Conservation (phyloP, 2,888 invertebrate species). For the Drosophila fungiperda region DNA sequence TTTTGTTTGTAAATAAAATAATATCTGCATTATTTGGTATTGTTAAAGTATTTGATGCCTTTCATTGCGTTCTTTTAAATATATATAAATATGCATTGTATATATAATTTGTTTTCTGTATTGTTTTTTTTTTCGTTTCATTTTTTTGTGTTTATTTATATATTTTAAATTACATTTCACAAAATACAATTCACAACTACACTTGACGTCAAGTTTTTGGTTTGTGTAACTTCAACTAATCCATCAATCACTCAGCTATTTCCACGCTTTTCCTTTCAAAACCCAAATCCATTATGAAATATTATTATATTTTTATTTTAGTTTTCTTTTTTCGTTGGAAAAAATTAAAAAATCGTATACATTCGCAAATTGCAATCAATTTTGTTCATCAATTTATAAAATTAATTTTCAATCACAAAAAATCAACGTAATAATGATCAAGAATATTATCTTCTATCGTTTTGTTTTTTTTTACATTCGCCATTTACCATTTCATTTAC, state of each 20-base stretch:
- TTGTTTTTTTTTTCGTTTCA: constrained; percentile 47
- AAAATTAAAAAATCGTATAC: constrained; percentile 83
- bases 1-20: constrained; percentile 70
- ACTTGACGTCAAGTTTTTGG: constrained; percentile 78
- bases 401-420: constrained; percentile 79
- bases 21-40: constrained; percentile 58
- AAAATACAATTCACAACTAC: constrained; percentile 85
- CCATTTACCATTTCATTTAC: constrained; percentile 77
- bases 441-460: constrained; percentile 48
- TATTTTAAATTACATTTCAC: constrained; percentile 82
- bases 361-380: constrained; percentile 83
- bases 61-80: constrained; percentile 53
- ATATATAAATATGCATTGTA: constrained; percentile 74
- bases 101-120: constrained; percentile 60
- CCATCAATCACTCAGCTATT: constrained; percentile 55
- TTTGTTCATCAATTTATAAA: constrained; percentile 72
- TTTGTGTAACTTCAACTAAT: constrained; percentile 71
- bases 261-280: constrained; percentile 31
- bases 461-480: constrained; percentile 58
- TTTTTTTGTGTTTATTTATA: constrained; percentile 43
- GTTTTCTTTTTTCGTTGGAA: constrained; percentile 58
- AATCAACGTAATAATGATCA: constrained; percentile 64
- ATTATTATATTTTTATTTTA: constrained; percentile 43
- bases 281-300: constrained; percentile 76
- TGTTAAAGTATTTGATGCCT: constrained; percentile 65